These are phyloP conservation scores for Agrilus planipennis DNA, from an alignment of 1,140 invertebrate species.

Conservation along the genomic window DNA sequence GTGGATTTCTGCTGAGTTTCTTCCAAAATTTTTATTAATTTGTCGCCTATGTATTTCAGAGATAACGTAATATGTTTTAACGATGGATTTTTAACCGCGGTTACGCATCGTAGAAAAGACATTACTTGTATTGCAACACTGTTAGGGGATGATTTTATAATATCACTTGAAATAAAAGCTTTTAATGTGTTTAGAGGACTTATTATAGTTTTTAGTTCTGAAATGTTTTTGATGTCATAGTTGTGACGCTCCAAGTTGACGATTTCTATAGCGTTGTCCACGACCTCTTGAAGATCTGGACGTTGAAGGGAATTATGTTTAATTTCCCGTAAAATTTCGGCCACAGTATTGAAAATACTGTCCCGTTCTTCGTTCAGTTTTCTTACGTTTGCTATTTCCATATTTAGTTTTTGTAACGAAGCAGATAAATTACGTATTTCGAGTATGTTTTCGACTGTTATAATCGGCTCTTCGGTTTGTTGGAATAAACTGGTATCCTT, in stretches of 20 bases:
- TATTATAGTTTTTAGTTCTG: too few species aligned
- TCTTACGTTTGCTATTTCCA: slow-evolving; percentile 17
- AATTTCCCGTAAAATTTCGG: slow-evolving; percentile 17
- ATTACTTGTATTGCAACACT: too few species aligned
- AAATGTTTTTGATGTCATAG: slow-evolving; percentile 16
- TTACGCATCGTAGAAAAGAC: too few species aligned
- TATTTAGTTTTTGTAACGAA: slow-evolving; percentile 17
- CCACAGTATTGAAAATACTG: slow-evolving; percentile 16
- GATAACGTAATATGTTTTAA: too few species aligned
- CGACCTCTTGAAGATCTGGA: slow-evolving; percentile 14
- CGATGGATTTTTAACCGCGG: too few species aligned
- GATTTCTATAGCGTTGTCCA: slow-evolving; percentile 26
- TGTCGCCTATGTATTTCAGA: too few species aligned
- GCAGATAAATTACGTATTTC: slow-evolving; percentile 18
- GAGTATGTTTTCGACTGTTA: slow-evolving; percentile 18
- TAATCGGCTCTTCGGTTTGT: slow-evolving; percentile 9
- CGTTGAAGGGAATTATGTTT: slow-evolving; percentile 4
- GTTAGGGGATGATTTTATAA: too few species aligned
- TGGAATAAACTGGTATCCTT: slow-evolving; percentile 18
- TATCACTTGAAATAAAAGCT: too few species aligned
- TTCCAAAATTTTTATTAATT: too few species aligned
- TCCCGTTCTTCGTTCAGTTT: slow-evolving; percentile 16
- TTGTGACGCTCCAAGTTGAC: slow-evolving; percentile 24
- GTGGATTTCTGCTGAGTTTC: too few species aligned
- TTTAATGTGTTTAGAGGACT: too few species aligned